Evolutionary conservation across 2,113 vertebrate species (phyloP), one percentile per base, ranked within the genome.

Genomic region (Poeciliopsis prolifica): DNA sequence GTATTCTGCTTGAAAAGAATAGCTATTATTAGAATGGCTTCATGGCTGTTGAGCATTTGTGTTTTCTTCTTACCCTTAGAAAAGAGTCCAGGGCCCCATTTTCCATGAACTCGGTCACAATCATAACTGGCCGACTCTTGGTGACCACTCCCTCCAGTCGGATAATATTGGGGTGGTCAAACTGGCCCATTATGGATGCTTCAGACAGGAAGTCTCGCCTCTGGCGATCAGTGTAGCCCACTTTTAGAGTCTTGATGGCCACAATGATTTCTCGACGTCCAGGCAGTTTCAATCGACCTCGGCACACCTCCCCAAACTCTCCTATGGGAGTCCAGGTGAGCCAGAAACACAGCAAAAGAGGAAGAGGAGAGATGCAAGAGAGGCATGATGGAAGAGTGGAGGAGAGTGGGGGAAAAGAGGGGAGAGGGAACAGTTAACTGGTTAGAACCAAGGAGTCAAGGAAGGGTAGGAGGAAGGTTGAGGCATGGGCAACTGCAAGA

Each of bases 51-150:
- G n/a, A 66, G 31, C 40, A 37, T 35, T 29, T 29, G 22, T 66
- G 22, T 11, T 68, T 40, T 62, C 35, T 33, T 4, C 95, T 96
- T 83, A 99, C 98, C 94, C 98, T 94, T 8, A 99, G 94, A 92
- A 99, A 99, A 22, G 98, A 98, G 81, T 99, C 98, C 14, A 99
- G 93, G 0, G 98, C 97, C 0, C 98, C 97, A 37, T 99, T 99
- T 92, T 99, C 98, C 98, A 99, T 99, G 93, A 99, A 99, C 79
- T 99, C 98, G 0, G 98, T 99, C 87, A 99, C 95, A 80, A 99
- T 99, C 98, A 99, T 99, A 83, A 99, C 98, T 0, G 98, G 98
- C 22, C 98, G 96, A 78, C 97, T 99, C 89, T 99, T 99, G 90
- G 98, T 99, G 88, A 99, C 98, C 85, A 99, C 98, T 0, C 98